phyloP scores from a whole-genome alignment of 2,113 vertebrate species.

The Microtus ochrogaster region DNA sequence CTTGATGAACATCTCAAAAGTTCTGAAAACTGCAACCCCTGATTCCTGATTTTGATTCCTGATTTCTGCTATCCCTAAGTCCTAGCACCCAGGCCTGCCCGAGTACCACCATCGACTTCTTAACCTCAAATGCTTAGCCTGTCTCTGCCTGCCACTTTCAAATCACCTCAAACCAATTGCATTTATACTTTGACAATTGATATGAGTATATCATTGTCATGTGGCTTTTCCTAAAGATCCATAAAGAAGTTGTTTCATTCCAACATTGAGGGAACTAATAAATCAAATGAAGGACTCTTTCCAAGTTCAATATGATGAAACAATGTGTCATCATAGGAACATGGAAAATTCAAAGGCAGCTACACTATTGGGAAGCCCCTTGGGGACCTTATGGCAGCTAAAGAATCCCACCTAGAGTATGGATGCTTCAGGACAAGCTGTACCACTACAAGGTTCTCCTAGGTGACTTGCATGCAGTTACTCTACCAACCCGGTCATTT shows the following conservation, averaged over 20 bases:
- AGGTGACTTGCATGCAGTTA: not conserved
- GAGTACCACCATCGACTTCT: not conserved
- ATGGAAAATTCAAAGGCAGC: not conserved
- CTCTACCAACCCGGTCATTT: not conserved
- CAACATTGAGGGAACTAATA: not conserved
- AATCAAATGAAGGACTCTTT: not conserved
- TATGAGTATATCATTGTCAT: not conserved
- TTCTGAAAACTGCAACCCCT: not conserved
- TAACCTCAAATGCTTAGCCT: not conserved
- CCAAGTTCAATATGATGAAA: not conserved
- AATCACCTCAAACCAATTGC: not conserved
- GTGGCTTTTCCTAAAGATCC: not conserved
- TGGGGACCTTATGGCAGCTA: not conserved
- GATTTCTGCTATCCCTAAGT: not conserved
- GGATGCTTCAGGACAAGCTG: not conserved
- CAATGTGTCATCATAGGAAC: not conserved
- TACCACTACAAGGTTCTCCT: not conserved
- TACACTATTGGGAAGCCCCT: not conserved
- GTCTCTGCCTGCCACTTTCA: not conserved
- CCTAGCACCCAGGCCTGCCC: not conserved
- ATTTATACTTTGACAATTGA: not conserved
- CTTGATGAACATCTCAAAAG: not conserved
- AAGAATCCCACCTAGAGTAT: not conserved
- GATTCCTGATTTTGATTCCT: not conserved
- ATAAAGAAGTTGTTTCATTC: not conserved